A percentile compares a stretch with the other conserved stretches of the same genome.
Evolutionary conservation across 2,888 invertebrate species (phyloP).

Genomic region (Scelioninae gen. 2): DNA sequence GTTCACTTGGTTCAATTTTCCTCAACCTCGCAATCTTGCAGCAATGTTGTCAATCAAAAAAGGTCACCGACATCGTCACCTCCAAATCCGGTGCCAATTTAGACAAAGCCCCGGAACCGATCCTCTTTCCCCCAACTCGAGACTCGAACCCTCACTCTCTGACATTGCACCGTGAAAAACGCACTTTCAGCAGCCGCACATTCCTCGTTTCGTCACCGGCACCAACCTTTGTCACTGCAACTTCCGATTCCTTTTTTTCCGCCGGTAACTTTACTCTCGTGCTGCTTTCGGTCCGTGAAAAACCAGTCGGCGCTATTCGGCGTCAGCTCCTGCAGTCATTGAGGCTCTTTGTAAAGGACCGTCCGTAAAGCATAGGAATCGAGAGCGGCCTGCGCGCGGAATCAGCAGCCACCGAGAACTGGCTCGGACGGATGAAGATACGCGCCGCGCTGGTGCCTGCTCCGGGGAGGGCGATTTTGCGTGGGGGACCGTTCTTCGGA

Average conservation of each 20-base stretch:
- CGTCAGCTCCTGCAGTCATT: slow-evolving; percentile 37
- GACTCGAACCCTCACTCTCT: too few species aligned
- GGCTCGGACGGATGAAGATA: slow-evolving; percentile 35
- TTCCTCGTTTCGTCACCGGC: too few species aligned
- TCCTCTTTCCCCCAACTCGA: too few species aligned
- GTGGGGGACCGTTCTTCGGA: slow-evolving; percentile 28
- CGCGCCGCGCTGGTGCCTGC: slow-evolving; percentile 5
- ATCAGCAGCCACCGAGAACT: slow-evolving; percentile 49
- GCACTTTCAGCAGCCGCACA: too few species aligned
- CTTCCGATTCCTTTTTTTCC: too few species aligned
- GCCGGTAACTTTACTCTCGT: background rate
- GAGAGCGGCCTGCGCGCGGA: slow-evolving; percentile 34
- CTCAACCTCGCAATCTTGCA: too few species aligned
- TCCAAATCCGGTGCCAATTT: too few species aligned
- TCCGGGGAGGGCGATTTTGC: slow-evolving; percentile 18
- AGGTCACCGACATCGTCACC: too few species aligned
- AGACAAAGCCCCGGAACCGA: too few species aligned
- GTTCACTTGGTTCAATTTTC: too few species aligned
- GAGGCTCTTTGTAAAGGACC: slow-evolving; percentile 28
- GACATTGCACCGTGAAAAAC: too few species aligned
- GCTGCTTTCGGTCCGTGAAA: slow-evolving; percentile 2
- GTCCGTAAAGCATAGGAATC: slow-evolving; percentile 11
- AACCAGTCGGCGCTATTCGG: slow-evolving; percentile 20
- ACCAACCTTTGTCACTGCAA: background rate
- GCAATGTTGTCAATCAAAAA: too few species aligned